Base-by-base conservation (phyloP, 2,888 invertebrate species). In the Spilarctia lutea region DNA sequence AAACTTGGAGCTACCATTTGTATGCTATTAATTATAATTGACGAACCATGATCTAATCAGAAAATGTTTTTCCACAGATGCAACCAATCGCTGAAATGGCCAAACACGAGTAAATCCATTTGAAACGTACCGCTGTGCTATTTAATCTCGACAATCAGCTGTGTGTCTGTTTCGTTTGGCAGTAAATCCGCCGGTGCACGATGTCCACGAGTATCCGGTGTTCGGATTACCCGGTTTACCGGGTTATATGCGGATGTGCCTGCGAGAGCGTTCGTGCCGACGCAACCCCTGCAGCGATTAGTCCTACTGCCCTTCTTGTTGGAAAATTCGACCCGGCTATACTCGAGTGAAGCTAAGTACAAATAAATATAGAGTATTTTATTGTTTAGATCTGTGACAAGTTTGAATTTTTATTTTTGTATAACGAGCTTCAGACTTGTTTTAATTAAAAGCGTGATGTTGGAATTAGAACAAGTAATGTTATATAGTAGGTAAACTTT, bases 101-200 rank as follows among this genome's bases (percentile, higher is more conserved):
- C 83, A 82, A 87, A 86, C 85, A 85, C 72, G 81, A 79, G 81
- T 86, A 91, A 90, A 91, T 89, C 91, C 87, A 88, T 87, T 88
- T 90, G 85, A 88, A 91, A 90, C 87, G 85, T 79, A 75, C 79
- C 81, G 86, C 84, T 85, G 82, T 79, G 82, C 79, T 86, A 86
- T 88, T 93, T 94, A 94, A 94, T 94, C 94, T 94, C 91, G 89
- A 94, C 92, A 92, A 94, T 94, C 92, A 92, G 85, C 89, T 83
- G 88, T 89, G 84, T 87, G 88, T 91, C 89, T 92, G 91, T 94
- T 94, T 94, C 90, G 91, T 91, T 92, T 82, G 90, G 85, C 92
- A 93, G 93, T 92, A 92, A 93, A 92, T 89, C 92, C 91, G 86
- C 78, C 83, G 85, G 80, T 79, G 84, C 83, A 81, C 79, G 76